Evolutionary conservation across 2,113 vertebrate species (phyloP).

Genomic region (Etheostoma cragini): DNA sequence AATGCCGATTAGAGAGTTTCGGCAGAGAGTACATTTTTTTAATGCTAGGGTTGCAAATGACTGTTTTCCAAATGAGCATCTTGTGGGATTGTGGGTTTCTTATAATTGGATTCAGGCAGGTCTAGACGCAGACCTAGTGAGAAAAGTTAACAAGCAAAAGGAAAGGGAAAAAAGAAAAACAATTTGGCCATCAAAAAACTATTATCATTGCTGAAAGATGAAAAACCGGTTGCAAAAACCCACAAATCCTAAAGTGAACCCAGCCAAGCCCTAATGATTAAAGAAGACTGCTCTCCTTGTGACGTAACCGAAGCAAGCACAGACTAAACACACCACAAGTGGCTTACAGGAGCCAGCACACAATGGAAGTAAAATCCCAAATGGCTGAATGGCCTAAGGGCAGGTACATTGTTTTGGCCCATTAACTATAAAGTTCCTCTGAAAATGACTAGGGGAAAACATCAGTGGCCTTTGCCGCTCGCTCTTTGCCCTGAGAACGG

Average conservation of each 20-base stretch:
- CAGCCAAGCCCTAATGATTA: conserved; percentile 58
- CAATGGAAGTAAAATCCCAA: conserved; percentile 65
- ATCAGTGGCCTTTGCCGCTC: conserved; percentile 35
- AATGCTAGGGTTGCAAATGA: conserved; percentile 25
- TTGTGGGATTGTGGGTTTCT: conserved; percentile 42
- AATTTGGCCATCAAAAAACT: conserved; percentile 15
- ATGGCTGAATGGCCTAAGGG: conserved; percentile 43
- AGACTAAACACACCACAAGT: conserved; percentile 65
- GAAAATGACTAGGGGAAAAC: conserved; percentile 38
- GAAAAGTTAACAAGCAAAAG: conserved; percentile 29
- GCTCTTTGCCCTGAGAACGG: conserved; percentile 32
- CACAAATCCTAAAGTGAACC: conserved; percentile 34
- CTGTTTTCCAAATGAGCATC: conserved; percentile 28
- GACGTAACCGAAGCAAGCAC: conserved; percentile 48
- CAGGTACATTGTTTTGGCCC: conserved; percentile 55
- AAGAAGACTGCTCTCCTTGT: conserved; percentile 49
- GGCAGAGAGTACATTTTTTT: background rate
- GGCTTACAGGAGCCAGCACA: conserved; percentile 46
- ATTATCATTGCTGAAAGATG: conserved; percentile 5
- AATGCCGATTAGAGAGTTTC: background rate
- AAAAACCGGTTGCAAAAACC: conserved; percentile 55
- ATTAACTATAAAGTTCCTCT: conserved; percentile 52
- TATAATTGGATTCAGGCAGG: conserved; percentile 41
- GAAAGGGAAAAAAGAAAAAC: conserved; percentile 10
- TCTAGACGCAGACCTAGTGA: conserved; percentile 10